These are phyloP conservation scores for Brachypodius melanocephalos DNA, from an alignment of 2,113 vertebrate genomes.

Conservation along the genomic window DNA sequence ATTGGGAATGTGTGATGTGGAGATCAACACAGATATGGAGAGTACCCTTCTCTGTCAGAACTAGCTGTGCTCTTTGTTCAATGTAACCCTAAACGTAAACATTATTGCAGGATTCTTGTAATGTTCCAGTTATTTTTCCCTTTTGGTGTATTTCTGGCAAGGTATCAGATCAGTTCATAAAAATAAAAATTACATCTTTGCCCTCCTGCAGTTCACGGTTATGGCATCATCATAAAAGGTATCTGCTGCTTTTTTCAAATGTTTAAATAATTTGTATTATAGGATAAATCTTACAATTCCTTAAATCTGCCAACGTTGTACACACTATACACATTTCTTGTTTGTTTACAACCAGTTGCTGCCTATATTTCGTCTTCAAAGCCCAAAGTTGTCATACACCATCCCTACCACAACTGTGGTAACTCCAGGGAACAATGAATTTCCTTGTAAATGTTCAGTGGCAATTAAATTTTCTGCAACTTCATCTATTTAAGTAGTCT, in stretches of 20 bases:
- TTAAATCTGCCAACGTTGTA: background rate
- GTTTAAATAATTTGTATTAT: background rate
- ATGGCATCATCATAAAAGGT: background rate
- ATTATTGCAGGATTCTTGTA: background rate
- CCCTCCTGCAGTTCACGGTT: background rate
- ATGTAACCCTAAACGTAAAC: background rate
- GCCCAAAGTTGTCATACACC: background rate
- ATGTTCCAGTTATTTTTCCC: background rate
- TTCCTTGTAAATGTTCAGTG: background rate
- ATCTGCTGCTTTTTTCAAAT: background rate
- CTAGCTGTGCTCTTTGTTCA: background rate
- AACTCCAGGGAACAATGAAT: conserved; percentile 30
- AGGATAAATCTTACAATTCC: background rate
- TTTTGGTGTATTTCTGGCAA: background rate
- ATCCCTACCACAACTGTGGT: background rate
- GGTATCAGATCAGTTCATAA: background rate
- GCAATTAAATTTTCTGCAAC: conserved; percentile 35
- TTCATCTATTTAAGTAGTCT: conserved; percentile 27
- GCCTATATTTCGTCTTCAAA: background rate
- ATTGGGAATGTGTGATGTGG: background rate
- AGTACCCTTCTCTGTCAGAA: background rate
- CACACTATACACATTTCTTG: background rate
- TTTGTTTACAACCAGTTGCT: background rate
- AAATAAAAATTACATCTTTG: background rate
- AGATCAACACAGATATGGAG: accelerated